Evolutionary conservation across 1,140 invertebrate species (phyloP).

Genomic region (Octopus sinensis): DNA sequence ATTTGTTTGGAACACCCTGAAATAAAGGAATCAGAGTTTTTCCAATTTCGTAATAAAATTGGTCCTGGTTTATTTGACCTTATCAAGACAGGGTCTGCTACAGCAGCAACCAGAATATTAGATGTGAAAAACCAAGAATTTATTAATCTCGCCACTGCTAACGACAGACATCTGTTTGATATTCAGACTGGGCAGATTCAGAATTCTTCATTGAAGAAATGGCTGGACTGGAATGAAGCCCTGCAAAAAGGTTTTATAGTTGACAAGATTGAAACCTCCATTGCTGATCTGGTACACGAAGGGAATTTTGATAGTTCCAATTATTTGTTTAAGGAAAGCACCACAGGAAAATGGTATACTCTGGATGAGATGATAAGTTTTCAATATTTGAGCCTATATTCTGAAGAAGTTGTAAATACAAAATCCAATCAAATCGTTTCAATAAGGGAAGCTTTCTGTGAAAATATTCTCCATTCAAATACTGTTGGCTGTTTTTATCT

Average conservation of each 20-base stretch:
- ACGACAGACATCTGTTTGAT: background rate
- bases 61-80: background rate
- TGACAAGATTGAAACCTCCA: slow-evolving; percentile 21
- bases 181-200: background rate
- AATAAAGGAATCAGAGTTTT: background rate
- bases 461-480: background rate
- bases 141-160: background rate
- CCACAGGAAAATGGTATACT: slow-evolving; percentile 19
- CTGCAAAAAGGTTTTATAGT: slow-evolving; percentile 36
- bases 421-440: slow-evolving; percentile 35
- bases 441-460: background rate
- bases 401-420: slow-evolving; percentile 61
- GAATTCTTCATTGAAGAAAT: slow-evolving; percentile 32
- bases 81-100: background rate
- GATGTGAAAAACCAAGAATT: background rate
- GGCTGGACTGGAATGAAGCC: slow-evolving; percentile 45
- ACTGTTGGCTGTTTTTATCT: background rate
- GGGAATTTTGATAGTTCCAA: slow-evolving; percentile 19
- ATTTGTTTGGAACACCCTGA: slow-evolving; percentile 5
- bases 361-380: slow-evolving; percentile 30
- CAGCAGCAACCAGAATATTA: background rate
- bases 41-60: background rate
- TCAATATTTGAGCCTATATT: slow-evolving; percentile 25
- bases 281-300: background rate
- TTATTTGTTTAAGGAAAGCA: slow-evolving; percentile 18